phyloP scores from a whole-genome alignment of 2,113 vertebrate species.

The Petaurus breviceps region DNA sequence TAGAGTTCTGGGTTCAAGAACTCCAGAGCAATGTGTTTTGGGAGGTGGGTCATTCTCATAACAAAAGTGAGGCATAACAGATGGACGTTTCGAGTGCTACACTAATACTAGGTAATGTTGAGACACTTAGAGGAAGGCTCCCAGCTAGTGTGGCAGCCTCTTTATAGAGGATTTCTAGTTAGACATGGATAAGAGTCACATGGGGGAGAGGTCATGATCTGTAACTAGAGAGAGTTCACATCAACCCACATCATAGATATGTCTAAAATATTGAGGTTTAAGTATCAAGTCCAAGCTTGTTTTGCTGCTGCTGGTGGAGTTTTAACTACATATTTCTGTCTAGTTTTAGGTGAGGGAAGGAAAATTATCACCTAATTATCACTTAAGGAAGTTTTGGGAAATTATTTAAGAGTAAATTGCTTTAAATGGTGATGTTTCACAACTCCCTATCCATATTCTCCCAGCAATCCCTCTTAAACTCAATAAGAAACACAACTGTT shows the following conservation, averaged over 20 bases:
- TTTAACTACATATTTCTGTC: neutral
- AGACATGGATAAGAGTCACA: neutral
- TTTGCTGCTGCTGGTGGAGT: neutral
- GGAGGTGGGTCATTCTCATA: neutral
- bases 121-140: neutral
- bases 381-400: neutral
- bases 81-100: neutral
- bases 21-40: neutral
- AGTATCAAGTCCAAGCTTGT: neutral
- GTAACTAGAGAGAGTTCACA: neutral
- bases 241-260: neutral
- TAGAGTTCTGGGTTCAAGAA: neutral
- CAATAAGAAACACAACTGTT: neutral
- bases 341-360: neutral
- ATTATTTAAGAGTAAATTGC: neutral
- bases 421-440: neutral
- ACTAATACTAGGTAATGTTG: neutral
- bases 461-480: neutral
- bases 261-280: neutral
- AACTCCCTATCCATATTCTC: neutral
- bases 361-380: neutral
- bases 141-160: neutral
- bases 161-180: neutral
- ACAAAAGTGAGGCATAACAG: neutral
- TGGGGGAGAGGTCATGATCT: neutral